Percentiles rank a stretch among this genome's conserved stretches.
Evolutionary conservation across 2,888 invertebrate species (phyloP).

Genomic region (Cosmopolites sordidus): DNA sequence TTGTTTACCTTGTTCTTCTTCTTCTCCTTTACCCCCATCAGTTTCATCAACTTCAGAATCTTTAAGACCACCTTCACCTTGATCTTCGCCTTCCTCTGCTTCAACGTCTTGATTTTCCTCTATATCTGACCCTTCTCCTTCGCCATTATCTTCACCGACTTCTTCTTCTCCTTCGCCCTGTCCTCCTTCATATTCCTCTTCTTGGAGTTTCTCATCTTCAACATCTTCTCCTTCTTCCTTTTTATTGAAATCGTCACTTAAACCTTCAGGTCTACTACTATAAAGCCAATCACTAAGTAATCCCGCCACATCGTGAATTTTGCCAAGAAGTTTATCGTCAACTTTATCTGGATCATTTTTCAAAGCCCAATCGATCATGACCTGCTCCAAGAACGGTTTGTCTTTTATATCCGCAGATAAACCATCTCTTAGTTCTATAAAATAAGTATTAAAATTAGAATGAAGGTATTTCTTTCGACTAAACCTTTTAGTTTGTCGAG

Average conservation of each 20-base stretch:
- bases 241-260: conserved; percentile 2
- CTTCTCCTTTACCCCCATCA: conserved; percentile 5
- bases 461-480: no score
- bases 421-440: conserved; percentile 10
- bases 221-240: conserved; percentile 6
- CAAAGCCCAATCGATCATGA: conserved; percentile 38
- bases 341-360: conserved; percentile 36
- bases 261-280: conserved; percentile 8
- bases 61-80: no score
- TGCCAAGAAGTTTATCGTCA: conserved; percentile 32
- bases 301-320: conserved; percentile 36
- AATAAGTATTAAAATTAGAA: no score
- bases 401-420: conserved; percentile 8
- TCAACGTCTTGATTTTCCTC: conserved; percentile 9
- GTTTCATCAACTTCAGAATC: no score
- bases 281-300: conserved; percentile 32
- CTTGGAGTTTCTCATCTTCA: conserved; percentile 5
- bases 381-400: conserved; percentile 32
- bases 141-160: conserved; percentile 2
- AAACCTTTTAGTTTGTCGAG: conserved; percentile 32
- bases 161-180: conserved; percentile 10
- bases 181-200: no score
- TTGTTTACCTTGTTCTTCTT: conserved; percentile 10
- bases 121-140: conserved; percentile 5
- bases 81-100: conserved; percentile 17